Base-by-base conservation (phyloP, 2,797 vertebrate species). In the Onychomys leucogaster region DNA sequence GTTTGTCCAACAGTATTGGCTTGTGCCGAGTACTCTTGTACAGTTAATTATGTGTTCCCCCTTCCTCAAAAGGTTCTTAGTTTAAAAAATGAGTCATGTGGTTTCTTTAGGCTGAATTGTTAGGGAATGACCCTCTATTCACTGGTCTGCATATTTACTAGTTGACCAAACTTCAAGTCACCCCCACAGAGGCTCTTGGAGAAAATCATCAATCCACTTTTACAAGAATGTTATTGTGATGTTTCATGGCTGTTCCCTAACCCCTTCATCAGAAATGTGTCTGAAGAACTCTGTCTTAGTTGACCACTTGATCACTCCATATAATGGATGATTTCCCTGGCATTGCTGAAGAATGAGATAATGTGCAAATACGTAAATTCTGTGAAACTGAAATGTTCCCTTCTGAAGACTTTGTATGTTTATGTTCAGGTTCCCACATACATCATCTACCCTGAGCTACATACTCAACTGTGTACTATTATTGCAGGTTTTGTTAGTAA, bases 231-330 rank as follows among this genome's bases (percentile, higher is more conserved):
- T 86, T 82, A 37, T 29, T 63, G 19, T 9, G 1, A 57, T 67
- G 41, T 57, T 91, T 89, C 49, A 71, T 25, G 5, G 46, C 8
- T 34, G 52, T 91, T 77, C 32, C 32, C 37, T 73, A 19, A 8
- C 23, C 34, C 9, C 16, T 73, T 81, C 43, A 59, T 69, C 65
- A 63, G 71, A 92, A 87, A 94, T 16, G 11, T 52, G 63, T 63
- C 84, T 25, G 37, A 92, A 89, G 27, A 91, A 81, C 29, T 69
- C 57, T 91, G 41, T 71, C 92, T 86, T 46, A 83, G 73, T 95
- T 83, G 7, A 43, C 32, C 61, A 43, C 8, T 84, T 76, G 69
- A 78, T 75, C 32, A 71, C 84, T 78, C 94, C 57, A 65, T 16
- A 12, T 14, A 81, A 34, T 75, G 46, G 92, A 65, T 34, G 32